phyloP scores from a whole-genome alignment of 1,140 invertebrate species.

The Drosophila willistoni region DNA sequence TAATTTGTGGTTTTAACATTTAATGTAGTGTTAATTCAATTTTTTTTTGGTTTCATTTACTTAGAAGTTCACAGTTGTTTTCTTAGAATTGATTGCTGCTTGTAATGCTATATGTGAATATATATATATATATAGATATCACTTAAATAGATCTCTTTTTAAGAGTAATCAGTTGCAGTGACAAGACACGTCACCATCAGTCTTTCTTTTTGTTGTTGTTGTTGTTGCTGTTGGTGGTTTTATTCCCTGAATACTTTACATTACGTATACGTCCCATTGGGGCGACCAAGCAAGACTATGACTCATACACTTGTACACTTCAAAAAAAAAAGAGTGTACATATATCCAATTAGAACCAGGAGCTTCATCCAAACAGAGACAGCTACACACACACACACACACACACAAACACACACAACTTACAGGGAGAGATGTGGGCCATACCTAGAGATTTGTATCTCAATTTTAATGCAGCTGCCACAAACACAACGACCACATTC shows the following conservation, averaged over 20 bases:
- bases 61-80: constrained; percentile 13
- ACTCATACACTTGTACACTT: constrained; percentile 3
- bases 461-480: constrained; percentile 48
- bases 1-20: constrained; percentile 49
- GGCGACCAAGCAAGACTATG: background rate
- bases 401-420: background rate
- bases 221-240: constrained; percentile 49
- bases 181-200: constrained; percentile 39
- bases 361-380: constrained; percentile 1
- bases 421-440: constrained; percentile 4
- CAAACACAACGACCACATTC: background rate
- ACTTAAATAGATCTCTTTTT: constrained; percentile 48
- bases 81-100: background rate
- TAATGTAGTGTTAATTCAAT: constrained; percentile 28
- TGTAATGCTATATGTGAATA: constrained; percentile 12
- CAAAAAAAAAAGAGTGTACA: constrained; percentile 3
- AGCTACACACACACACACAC: background rate
- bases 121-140: background rate
- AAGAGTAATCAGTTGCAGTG: constrained; percentile 7
- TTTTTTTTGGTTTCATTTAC: background rate
- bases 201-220: constrained; percentile 26
- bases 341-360: constrained; percentile 12
- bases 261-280: constrained; percentile 32
- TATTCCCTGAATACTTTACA: constrained; percentile 56
- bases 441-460: constrained; percentile 5